A percentile compares a stretch with the other conserved stretches of the same genome.
phyloP scores from a whole-genome alignment of 2,888 invertebrate genomes.

The Amiota communis region DNA sequence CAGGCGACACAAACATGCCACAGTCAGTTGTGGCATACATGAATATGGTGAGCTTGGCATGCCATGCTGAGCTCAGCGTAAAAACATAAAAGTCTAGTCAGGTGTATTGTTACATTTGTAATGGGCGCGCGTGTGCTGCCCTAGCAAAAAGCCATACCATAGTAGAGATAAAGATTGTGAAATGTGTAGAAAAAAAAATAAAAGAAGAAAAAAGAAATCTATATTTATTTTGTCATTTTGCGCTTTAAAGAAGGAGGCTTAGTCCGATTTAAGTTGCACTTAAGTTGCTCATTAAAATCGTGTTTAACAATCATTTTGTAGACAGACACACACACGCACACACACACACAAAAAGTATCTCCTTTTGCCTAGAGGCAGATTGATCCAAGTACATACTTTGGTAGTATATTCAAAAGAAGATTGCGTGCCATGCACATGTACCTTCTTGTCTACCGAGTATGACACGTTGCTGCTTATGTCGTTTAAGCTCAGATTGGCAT shows the following conservation, averaged over 20 bases:
- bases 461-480: not conserved
- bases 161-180: not conserved
- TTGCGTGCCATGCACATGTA: no score
- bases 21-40: not conserved
- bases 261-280: conserved; percentile 33
- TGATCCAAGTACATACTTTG: no score
- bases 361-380: no score
- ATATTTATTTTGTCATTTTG: conserved; percentile 28
- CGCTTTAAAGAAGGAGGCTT: conserved; percentile 2
- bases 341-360: no score
- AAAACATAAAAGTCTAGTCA: conserved; percentile 48
- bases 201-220: not conserved
- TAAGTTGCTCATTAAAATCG: conserved; percentile 54
- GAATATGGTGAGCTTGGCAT: not conserved
- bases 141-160: not conserved
- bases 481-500: conserved; percentile 33
- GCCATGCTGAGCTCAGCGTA: conserved; percentile 4
- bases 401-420: no score
- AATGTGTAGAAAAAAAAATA: not conserved
- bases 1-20: not conserved
- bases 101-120: conserved; percentile 63
- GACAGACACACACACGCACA: not conserved
- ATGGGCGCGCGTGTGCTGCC: conserved; percentile 23
- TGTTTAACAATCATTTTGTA: conserved; percentile 51
- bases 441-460: no score